A percentile compares a stretch with the other conserved stretches of the same genome.
phyloP scores from a whole-genome alignment of 2,797 vertebrate species.

The Girardinus metallicus region DNA sequence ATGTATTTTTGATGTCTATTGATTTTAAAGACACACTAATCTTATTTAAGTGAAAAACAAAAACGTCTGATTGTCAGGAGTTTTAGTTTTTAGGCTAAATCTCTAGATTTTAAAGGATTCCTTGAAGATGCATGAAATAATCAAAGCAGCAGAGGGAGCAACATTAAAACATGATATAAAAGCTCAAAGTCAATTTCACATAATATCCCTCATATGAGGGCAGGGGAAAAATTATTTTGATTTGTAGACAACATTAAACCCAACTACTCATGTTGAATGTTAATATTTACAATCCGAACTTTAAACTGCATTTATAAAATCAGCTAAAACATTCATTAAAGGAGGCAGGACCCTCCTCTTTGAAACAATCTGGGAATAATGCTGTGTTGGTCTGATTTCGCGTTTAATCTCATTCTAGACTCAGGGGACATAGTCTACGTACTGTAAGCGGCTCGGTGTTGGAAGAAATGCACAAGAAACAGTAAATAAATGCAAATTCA shows the following conservation, averaged over 20 bases:
- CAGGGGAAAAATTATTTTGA: neutral
- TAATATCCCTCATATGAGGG: no score
- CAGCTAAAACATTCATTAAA: neutral
- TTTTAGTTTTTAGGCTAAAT: no score
- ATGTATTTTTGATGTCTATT: constrained; percentile 1
- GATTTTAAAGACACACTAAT: constrained; percentile 14
- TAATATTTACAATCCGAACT: neutral
- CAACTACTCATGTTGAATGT: neutral
- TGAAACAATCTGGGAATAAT: neutral
- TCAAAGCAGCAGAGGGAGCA: no score
- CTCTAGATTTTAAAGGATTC: no score
- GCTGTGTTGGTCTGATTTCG: neutral
- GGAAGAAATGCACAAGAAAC: neutral
- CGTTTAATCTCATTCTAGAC: neutral
- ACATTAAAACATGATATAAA: no score
- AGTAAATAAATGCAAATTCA: neutral
- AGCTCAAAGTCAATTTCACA: no score
- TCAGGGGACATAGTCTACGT: neutral
- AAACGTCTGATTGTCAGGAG: constrained; percentile 53
- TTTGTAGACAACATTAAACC: neutral
- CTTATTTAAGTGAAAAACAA: constrained; percentile 53
- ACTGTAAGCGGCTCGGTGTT: neutral
- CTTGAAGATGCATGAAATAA: no score
- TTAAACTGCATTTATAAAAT: neutral
- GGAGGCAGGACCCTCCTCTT: neutral